Base-by-base conservation (phyloP, 2,888 invertebrate species). In the Eupithecia centaureata region DNA sequence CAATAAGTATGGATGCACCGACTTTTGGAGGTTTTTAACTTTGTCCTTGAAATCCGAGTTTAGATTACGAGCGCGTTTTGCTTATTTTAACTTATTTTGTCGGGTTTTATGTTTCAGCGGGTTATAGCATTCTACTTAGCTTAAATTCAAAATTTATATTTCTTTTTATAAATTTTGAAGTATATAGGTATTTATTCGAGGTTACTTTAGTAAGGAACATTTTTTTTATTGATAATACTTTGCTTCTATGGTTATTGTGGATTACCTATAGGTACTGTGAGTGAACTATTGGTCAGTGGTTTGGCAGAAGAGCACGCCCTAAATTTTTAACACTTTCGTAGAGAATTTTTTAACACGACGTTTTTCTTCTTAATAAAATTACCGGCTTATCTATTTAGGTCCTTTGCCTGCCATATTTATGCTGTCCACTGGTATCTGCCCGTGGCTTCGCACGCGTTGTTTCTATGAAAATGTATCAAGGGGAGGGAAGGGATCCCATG, bases 1-100 rank as follows among this genome's bases (percentile, higher is more conserved):
- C 88, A 84, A 83, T 84, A 84, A 82, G 86, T 89, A 89, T 86
- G 87, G 89, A 90, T 91, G 91, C 90, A 91, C 84, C 84, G 86
- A 83, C 85, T 88, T 90, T 91, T 88, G 59, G 82, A 80, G 82
- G 84, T 86, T 89, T 87, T 90, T 85, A 86, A 86, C 87, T 83
- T 82, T 87, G 92, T 85, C 92, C 92, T 92, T 93, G 92, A 91
- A 90, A 89, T 91, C 91, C 90, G 85, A 90, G 91, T 92, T 92
- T 91, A 92, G 90, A 91, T 92, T 91, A 91, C 88, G 83, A 73
- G 61, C 61, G 63, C 54, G 69, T 72, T 70, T 70, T 70, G 28
- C 62, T 72, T 69, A 35, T 68, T 62, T 79, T 74, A 76, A 30
- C 57, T 57, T 57, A 57, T 57, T 57, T 56, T 57, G 18, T 22